Percentiles rank a stretch among this genome's conserved stretches.
Evolutionary conservation across 2,113 vertebrate genomes (phyloP).

Genomic region (Ancistrus triradiatus): DNA sequence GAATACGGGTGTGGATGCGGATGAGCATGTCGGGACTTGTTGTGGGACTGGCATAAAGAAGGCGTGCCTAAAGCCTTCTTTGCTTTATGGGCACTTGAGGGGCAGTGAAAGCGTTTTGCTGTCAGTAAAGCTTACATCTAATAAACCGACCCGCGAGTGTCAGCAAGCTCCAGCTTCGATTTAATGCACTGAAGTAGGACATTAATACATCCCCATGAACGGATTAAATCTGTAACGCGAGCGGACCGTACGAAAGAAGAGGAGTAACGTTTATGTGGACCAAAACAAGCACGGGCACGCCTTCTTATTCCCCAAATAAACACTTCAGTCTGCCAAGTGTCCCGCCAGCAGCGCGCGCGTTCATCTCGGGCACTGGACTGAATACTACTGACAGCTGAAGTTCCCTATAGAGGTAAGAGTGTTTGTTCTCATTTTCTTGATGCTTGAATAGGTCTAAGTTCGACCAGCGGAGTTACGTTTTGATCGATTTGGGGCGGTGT

Average conservation of each 20-base stretch:
- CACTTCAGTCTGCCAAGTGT: not conserved
- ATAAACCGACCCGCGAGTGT: not conserved
- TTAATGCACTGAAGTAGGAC: too few relatives aligned
- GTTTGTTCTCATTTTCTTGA: too few relatives aligned
- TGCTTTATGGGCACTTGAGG: constrained; percentile 22
- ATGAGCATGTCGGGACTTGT: constrained; percentile 68
- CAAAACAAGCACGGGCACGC: not conserved
- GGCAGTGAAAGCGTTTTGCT: constrained; percentile 30
- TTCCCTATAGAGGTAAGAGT: too few relatives aligned
- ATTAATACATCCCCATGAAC: not conserved
- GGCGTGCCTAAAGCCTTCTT: constrained; percentile 43
- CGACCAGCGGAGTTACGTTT: too few relatives aligned
- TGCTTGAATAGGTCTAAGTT: too few relatives aligned
- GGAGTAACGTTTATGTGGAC: not conserved
- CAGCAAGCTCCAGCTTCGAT: not conserved
- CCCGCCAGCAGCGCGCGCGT: not conserved
- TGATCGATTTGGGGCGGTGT: not conserved
- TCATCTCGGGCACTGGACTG: not conserved
- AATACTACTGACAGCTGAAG: not conserved
- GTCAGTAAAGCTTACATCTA: constrained; percentile 1
- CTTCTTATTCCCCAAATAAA: not conserved
- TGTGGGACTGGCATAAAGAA: constrained; percentile 31
- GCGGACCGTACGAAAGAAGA: not conserved
- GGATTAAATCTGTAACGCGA: constrained; percentile 4
- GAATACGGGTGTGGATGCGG: constrained; percentile 1